phyloP scores from a whole-genome alignment of 2,888 invertebrate genomes.

The Torymus texanus region DNA sequence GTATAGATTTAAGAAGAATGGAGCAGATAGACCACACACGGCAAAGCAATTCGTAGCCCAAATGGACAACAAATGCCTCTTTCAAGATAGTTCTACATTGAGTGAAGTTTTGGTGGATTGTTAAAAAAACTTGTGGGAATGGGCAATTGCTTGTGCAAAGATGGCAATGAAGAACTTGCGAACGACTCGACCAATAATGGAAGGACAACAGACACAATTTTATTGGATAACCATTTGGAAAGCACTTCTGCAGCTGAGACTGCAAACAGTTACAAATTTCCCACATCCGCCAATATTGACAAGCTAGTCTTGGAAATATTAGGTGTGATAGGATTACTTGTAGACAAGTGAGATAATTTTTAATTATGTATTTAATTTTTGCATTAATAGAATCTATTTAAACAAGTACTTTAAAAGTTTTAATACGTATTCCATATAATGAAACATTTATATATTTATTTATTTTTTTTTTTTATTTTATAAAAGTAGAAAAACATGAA shows the following conservation, averaged over 20 bases:
- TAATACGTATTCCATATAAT: too few species aligned
- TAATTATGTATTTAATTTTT: slow-evolving; percentile 7
- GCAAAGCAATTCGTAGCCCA: slow-evolving; percentile 21
- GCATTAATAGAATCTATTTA: slow-evolving; percentile 30
- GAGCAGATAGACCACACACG: background rate
- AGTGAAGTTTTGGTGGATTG: slow-evolving; percentile 33
- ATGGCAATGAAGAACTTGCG: slow-evolving; percentile 77
- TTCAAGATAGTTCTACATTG: slow-evolving; percentile 17
- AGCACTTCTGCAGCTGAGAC: slow-evolving; percentile 63
- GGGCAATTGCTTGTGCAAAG: slow-evolving; percentile 88
- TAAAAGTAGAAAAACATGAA: too few species aligned
- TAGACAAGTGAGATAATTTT: slow-evolving; percentile 83
- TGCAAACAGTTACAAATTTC: slow-evolving; percentile 68
- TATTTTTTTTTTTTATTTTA: too few species aligned
- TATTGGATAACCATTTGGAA: slow-evolving; percentile 68
- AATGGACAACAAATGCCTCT: slow-evolving; percentile 45
- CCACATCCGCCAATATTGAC: slow-evolving; percentile 79
- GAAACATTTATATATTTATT: too few species aligned
- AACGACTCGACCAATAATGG: slow-evolving; percentile 70
- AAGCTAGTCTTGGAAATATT: slow-evolving; percentile 88
- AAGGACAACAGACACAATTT: slow-evolving; percentile 65
- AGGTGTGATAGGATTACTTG: slow-evolving; percentile 86
- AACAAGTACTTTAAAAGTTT: too few species aligned
- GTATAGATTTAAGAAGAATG: slow-evolving; percentile 19
- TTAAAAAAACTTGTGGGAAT: slow-evolving; percentile 75